Base-by-base conservation (phyloP, 2,113 vertebrate genomes). In the Rhadina sibilatrix region DNA sequence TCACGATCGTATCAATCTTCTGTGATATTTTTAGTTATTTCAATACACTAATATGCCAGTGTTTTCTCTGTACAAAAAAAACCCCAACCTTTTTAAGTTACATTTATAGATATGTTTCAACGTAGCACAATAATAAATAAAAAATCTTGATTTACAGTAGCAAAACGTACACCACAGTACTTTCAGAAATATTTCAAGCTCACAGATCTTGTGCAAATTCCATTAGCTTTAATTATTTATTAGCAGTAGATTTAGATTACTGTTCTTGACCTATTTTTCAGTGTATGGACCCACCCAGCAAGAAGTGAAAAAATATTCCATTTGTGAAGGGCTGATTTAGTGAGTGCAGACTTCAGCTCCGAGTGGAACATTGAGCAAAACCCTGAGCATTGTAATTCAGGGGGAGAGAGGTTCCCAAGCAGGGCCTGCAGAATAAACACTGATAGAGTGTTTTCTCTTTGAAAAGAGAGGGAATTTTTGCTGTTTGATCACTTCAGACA, bases 161-260 rank as follows among this genome's bases (percentile, higher is more conserved):
- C 95, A 97, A 96, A 96, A 95, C 56, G 88, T 94, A 89, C 84
- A 89, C 83, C 92, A 72, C 74, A 44, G 97, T 94, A 96, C 95
- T 95, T 97, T 97, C 94, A 76, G 92, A 95, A 97, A 97, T 97
- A 98, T 96, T 97, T 97, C 77, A 96, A 96, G 96, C 97, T 97
- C 98, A 95, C 96, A 96, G 97, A 98, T 97, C 97, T 98, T 97
- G 97, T 97, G 97, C 98, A 98, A 98, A 98, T 98, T 98, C 98
- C 98, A 98, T 98, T 98, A 98, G 95, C 97, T 98, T 98, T 98
- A 98, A 98, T 98, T 98, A 98, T 98, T 98, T 98, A 98, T 98
- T 98, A 98, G 97, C 93, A 97, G 98, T 97, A 98, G 97, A 97
- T 98, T 98, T 98, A 98, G 98, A 98, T 98, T 97, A 98, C 97